Base-by-base conservation (phyloP, 2,888 invertebrate genomes). In the Ptychoptera contaminata region DNA sequence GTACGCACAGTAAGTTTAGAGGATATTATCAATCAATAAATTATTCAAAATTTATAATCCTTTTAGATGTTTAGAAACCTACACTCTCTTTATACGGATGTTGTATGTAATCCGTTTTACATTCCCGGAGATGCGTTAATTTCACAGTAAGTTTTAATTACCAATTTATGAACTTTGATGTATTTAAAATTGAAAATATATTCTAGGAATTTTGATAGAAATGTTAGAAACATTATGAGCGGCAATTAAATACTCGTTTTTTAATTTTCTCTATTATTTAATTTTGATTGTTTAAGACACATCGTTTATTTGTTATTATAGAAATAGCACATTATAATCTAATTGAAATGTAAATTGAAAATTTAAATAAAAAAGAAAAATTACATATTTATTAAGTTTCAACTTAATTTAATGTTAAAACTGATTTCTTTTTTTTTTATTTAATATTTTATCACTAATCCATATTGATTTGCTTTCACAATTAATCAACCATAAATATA, bases 41-140 rank as follows among this genome's bases (percentile, higher is more conserved):
- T 8, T 8, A 8, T 30, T 7, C 7, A 9, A 8, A 30, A 30
- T 30, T 30, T 30, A 6, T 12, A 23, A 23, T 38, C 36, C 6
- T 15, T 58, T 32, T 55, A 83, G 82, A 83, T 84, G 73, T 91
- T 91, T 59, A 75, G 92, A 47, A 84, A 86, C 63, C 72, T 97
- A 35, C 97, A 98, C 60, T 77, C 81, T 41, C 77, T 90, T 35
- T 97, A 94, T 62, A 86, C 91, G 2, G 92, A 96, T 62, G 84
- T 91, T 50, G 82, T 97, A 47, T 93, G 91, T 58, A 94, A 96
- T 69, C 96, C 97, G 39, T 97, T 98, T 65, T 93, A 96, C 68
- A 76, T 85, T 57, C 92, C 94, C 30, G 93, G 93, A 29, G 87
- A 92, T 56, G 77, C 79, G 53, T 82, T 97, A 41, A 76, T 74